phyloP scores from a whole-genome alignment of 2,888 invertebrate genomes.

The Heliconius ethilla region DNA sequence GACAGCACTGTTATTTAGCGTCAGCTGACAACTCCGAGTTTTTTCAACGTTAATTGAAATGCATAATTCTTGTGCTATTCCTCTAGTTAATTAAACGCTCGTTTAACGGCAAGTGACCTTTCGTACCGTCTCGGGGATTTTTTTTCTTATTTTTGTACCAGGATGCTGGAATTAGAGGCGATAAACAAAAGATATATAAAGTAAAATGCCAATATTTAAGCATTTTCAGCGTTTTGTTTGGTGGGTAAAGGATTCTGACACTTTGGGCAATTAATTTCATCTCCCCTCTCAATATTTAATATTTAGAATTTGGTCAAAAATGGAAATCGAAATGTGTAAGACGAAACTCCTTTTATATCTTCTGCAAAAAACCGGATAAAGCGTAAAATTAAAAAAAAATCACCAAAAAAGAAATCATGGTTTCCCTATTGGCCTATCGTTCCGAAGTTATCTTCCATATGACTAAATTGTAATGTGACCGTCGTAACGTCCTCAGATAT shows the following conservation, averaged over 20 bases:
- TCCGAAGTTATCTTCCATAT: conserved; percentile 26
- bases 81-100: not conserved
- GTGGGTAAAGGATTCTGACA: not conserved
- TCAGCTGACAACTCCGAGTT: conserved; percentile 16
- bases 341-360: too few relatives aligned
- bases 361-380: not conserved
- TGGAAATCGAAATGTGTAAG: too few relatives aligned
- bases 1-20: conserved; percentile 29
- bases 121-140: not conserved
- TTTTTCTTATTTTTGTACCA: not conserved
- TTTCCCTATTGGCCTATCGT: conserved; percentile 10
- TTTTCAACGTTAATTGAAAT: conserved; percentile 22
- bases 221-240: not conserved
- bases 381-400: not conserved
- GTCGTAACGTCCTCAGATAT: conserved; percentile 4
- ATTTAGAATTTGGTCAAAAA: too few relatives aligned
- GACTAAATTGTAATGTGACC: conserved; percentile 25
- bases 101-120: conserved; percentile 12
- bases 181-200: not conserved
- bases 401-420: too few relatives aligned
- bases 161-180: too few relatives aligned
- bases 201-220: not conserved
- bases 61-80: conserved; percentile 1
- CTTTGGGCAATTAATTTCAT: too few relatives aligned
- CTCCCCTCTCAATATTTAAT: too few relatives aligned